Evolutionary conservation across 2,113 vertebrate species (phyloP).

Genomic region (Ammodytes marinus): DNA sequence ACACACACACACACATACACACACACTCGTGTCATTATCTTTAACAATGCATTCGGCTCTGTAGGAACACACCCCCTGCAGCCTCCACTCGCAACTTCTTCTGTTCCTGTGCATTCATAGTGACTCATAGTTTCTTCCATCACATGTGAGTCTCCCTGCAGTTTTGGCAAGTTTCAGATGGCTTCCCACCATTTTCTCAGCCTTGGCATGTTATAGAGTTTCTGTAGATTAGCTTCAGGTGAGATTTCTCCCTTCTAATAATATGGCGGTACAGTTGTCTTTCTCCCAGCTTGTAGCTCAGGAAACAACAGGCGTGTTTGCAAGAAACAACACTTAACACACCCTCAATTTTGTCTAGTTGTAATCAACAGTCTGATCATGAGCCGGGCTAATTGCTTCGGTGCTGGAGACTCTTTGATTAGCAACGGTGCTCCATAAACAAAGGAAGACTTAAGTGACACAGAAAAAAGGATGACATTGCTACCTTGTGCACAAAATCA

Average conservation of each 20-base stretch:
- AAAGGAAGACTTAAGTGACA: not conserved
- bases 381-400: conserved; percentile 22
- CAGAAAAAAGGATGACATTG: conserved; percentile 3
- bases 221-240: conserved; percentile 13
- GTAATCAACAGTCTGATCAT: conserved; percentile 26
- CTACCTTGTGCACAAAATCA: not conserved
- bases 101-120: not conserved
- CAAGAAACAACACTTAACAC: not conserved
- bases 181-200: conserved; percentile 7
- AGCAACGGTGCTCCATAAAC: not conserved
- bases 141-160: not conserved
- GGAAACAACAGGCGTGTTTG: conserved; percentile 26
- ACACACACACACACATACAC: not conserved
- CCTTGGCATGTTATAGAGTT: conserved; percentile 4
- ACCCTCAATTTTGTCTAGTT: not conserved
- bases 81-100: conserved; percentile 16
- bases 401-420: conserved; percentile 12
- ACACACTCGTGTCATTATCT: conserved; percentile 50
- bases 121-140: not conserved
- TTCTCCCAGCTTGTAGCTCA: not conserved
- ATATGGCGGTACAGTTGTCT: not conserved
- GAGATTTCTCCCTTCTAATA: conserved; percentile 10
- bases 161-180: conserved; percentile 5
- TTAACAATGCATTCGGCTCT: conserved; percentile 39
- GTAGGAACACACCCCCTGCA: conserved; percentile 22